Evolutionary conservation across 2,888 invertebrate genomes (phyloP), one percentile per base, ranked within the genome.

Genomic region (Lysandra bellargus): DNA sequence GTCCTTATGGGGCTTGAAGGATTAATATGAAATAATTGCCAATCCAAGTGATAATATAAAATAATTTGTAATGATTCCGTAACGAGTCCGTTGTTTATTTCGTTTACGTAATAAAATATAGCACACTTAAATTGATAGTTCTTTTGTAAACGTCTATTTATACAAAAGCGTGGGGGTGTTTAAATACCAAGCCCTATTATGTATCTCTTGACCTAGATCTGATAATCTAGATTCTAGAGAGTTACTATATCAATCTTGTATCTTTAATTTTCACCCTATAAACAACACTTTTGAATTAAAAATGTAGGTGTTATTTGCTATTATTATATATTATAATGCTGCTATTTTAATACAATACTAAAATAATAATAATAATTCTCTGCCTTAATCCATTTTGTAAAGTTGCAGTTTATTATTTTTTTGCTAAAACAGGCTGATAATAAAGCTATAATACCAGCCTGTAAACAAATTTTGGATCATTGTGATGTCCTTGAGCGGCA

Each of bases 141-240:
- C 1, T 69, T 69, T 69, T 12, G 69, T 69, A 69, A 37, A 69
- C 33, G 12, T 69, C 33, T 69, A 69, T 69, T 69, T 69, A 33
- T 69, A 69, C 14, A 69, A 23, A 14, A 69, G 33, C 33, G 69
- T 69, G 33, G 69, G 69, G 9, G 33, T 69, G 9, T 69, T 37
- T 33, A 6, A 69, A 69, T 33, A 37, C 69, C 69, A 33, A 69
- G 69, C 69, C 69, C 69, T 17, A 69, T 9, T 3, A 64, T 12
- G 30, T 64, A 9, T 69, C 33, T 69, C 69, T 69, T 69, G 69
- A 69, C 69, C 69, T 69, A 37, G 69, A 69, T 69, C 69, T 69
- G 69, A 5, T 69, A 69, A 69, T 69, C 69, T 69, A 69, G 33
- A 69, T 17, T 33, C 14, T 33, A 17, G 17, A 37, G 14, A 69